Evolutionary conservation across 2,888 invertebrate species (phyloP), one percentile per base, ranked within the genome.

Genomic region (Opisthograptis luteolata): DNA sequence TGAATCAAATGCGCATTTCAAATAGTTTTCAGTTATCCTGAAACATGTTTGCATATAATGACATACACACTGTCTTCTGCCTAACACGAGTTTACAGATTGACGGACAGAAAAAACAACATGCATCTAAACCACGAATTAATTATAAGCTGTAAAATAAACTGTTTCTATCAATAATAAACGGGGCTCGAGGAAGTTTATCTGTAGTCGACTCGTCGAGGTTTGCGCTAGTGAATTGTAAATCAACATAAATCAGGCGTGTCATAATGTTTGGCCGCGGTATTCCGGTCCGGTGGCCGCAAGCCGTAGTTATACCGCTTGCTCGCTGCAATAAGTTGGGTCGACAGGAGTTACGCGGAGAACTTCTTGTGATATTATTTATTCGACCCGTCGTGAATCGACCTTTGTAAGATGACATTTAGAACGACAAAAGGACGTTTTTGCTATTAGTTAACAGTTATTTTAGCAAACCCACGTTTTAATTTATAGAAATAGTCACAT

Each of bases 171-270:
- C 58, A 61, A 49, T 66, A 63, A 63, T 59, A 54, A 64, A 65
- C 64, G 58, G 52, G 59, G 61, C 59, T 65, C 60, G 61, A 62
- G 66, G 65, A 69, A 65, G 64, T 66, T 63, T 61, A 41, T 35
- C 10, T 19, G 19, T 17, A 40, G 32, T 25, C 9, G 57, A 55
- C 49, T 53, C 60, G 61, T 55, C 59, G 58, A 62, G 60, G 32
- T 45, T 60, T 67, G 54, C 56, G 60, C 63, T 64, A 69, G 63
- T 71, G 65, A 68, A 64, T 48, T 64, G 64, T 68, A 63, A 64
- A 70, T 64, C 63, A 67, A 60, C 64, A 67, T 74, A 76, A 70
- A 75, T 74, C 71, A 64, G 45, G 39, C 65, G 47, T 67, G 76
- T 76, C 76, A 74, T 64, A 77, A 77, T 68, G 66, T 72, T 72